Base-by-base conservation (phyloP, 2,113 vertebrate genomes). In the Psettodes erumei region DNA sequence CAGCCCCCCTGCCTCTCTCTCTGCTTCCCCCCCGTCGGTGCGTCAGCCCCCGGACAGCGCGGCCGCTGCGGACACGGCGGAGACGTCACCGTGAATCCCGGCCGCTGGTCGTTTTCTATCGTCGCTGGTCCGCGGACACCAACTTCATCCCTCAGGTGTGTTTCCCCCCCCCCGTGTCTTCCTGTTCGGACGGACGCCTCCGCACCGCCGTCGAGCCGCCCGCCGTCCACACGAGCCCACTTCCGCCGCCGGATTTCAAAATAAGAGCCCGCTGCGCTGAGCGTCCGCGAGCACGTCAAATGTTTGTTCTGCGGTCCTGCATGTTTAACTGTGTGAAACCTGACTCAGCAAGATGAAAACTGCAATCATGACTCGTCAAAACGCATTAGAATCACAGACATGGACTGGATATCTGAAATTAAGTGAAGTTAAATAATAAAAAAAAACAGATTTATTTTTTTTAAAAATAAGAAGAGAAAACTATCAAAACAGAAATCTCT, bases 151-250 rank as follows among this genome's bases (percentile, higher is more conserved):
- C 21, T 55, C 28, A 6, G 48, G 40, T 23, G 48, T 66, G 48
- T 81, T 71, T 83, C 32, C 30, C 32, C 45, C 10, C 32, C 30
- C 32, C 45, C 10, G 47, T 75, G 73, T 66, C 86, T 93, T 94
- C 92, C 92, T 92, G 94, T 86, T 89, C 77, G 74, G 71, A 71
- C 77, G n/a, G 56, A 83, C 90, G 85, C 85, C 87, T 79, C 88
- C 65, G 79, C 88, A 70, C 25, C 48, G 21, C 12, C 11, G 58
- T 64, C 51, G 82, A 0, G 25, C 11, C 40, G 19, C 16, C 53
- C 0, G 9, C 25, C 8, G 33, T 6, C 0, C 5, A 25, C 21
- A 19, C 38, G 0, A 0, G 0, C 6, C 3, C 7, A 64, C 47
- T 65, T 87, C 85, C 87, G 70, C 13, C 1, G 0, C 3, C 1